These are phyloP conservation scores for Drosophila dunni DNA, from an alignment of 1,140 invertebrate genomes.

Conservation along the genomic window DNA sequence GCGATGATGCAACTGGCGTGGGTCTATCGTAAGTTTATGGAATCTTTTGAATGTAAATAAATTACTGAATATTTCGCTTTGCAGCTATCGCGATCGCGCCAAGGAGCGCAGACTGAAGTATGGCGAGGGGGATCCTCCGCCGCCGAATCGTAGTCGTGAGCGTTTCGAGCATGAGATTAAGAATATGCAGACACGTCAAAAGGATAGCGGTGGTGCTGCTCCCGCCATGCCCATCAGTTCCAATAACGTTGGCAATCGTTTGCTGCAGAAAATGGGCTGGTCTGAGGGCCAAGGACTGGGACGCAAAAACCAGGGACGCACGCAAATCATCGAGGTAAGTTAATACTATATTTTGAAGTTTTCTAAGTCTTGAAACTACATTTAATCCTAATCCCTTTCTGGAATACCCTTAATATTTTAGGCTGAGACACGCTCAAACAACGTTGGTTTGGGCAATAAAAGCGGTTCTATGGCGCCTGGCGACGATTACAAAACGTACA, in stretches of 20 bases:
- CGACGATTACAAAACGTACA: constrained; percentile 94
- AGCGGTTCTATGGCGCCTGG: constrained; percentile 88
- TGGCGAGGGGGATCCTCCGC: constrained; percentile 92
- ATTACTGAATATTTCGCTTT: not conserved
- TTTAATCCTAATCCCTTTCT: not conserved
- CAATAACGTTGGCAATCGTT: constrained; percentile 95
- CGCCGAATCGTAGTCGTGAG: constrained; percentile 90
- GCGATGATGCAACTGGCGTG: constrained; percentile 35
- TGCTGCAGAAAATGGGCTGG: constrained; percentile 99
- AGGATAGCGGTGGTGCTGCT: constrained; percentile 66
- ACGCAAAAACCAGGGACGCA: constrained; percentile 96
- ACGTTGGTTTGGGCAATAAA: constrained; percentile 90
- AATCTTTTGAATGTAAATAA: not conserved
- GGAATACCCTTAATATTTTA: constrained; percentile 8
- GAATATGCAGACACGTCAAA: constrained; percentile 57
- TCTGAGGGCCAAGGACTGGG: constrained; percentile 97
- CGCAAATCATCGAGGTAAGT: constrained; percentile 93
- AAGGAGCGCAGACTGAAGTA: constrained; percentile 98
- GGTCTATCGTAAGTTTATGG: constrained; percentile 51
- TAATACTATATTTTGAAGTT: not conserved
- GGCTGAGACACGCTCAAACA: constrained; percentile 86
- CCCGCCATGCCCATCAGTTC: constrained; percentile 89
- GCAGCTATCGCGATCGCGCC: constrained; percentile 95
- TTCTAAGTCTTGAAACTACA: not conserved
- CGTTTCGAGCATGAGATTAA: constrained; percentile 87